Base-by-base conservation (phyloP, 2,888 invertebrate genomes). In the Thyatira batis region DNA sequence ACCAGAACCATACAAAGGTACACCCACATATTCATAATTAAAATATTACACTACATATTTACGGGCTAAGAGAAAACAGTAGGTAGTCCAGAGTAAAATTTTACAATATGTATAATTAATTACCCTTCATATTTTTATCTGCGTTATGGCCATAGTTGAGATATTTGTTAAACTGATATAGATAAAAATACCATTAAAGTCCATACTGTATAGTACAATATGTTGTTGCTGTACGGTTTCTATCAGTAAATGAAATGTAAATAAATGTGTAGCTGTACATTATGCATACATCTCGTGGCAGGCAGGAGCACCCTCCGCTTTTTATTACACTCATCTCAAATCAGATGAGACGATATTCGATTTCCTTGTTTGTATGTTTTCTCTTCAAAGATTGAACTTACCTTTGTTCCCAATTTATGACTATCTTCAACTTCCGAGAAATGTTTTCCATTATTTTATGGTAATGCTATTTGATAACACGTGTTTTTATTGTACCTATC, bases 341-440 rank as follows among this genome's bases (percentile, higher is more conserved):
- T 78, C 74, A 76, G 76, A 71, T 73, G 70, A 73, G 64, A 67
- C 62, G 67, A 65, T 67, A 76, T 79, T 75, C 73, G 73, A 77
- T 80, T 77, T 78, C 77, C 75, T 68, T 71, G 70, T 76, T 80
- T 78, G 71, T 78, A 71, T 70, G 69, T 74, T 75, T 73, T 77
- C 70, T 67, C 64, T 66, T 62, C 58, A 61, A 71, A 72, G 65
- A 79, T 73, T 71, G 67, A 70, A 76, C 70, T 73, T 70, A 75
- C 76, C 72, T 76, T 79, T 76, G 69, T 75, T 66, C 63, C 61
- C 71, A 68, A 74, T 73, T 76, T 70, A 67, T 65, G 63, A 71
- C 50, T 63, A 56, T 57, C 59, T 67, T 65, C 69, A 55, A 65
- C 67, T 71, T 71, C 69, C 61, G 54, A 61, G 57, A 64, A 68